Evolutionary conservation across 2,888 invertebrate species (phyloP), one percentile per base, ranked within the genome.

Genomic region (Ichneumoninae sp.): DNA sequence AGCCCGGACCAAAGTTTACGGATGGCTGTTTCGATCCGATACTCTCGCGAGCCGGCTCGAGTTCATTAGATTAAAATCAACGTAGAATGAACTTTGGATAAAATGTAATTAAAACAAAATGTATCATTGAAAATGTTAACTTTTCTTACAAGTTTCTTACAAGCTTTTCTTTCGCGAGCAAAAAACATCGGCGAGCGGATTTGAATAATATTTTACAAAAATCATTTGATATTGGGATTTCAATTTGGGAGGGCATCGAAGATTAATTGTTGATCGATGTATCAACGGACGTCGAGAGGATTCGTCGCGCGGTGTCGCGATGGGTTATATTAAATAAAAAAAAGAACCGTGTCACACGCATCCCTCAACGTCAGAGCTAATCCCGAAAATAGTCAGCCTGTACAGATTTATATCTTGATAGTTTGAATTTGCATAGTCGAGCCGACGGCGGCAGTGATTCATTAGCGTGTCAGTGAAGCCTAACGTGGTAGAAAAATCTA

Each of bases 361-460:
- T 13, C 66, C 47, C 76, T 68, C 66, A 26, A 57, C 26, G 66
- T 50, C 71, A 47, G 54, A 60, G 19, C 30, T 66, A 78, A 74
- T 52, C 68, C 63, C 57, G 26, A 40, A 70, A 63, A 70, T 70
- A 69, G 68, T 44, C 30, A 47, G 54, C 36, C 40, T 19, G 47
- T 57, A 77, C 69, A 33, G 78, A 69, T 69, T 47, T 57, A 52
- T 79, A 71, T 54, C 16, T 65, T 30, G 69, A 70, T 50, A 47
- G 63, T 57, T 70, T 63, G 19, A 63, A 50, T 71, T 71, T 78
- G 22, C 36, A 78, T 71, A 60, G 36, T 63, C 70, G 52, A 50
- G 70, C 78, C 63, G 19, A 50, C 47, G 30, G 22, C 57, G 19
- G 44, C 30, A 57, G 19, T 60, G 77, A 69, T 69, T 47, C 63